Base-by-base conservation (phyloP, 2,797 vertebrate species). In the Zalophus californianus region DNA sequence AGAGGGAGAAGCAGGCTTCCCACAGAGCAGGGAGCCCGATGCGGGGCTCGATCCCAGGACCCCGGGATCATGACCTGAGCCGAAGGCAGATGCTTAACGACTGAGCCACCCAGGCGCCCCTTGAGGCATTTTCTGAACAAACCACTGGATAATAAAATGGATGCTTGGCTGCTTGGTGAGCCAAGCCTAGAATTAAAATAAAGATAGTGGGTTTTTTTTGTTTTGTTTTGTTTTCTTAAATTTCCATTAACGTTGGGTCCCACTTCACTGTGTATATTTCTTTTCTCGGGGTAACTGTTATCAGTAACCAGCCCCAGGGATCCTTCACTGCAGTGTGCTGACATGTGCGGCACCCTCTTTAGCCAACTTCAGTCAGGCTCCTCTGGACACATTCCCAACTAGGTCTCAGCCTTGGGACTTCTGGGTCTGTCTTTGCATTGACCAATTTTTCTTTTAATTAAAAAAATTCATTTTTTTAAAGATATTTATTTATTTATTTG, bases 261-360 rank as follows among this genome's bases (percentile, higher is more conserved):
- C 14, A 18, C 21, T 27, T 48, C 16, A 1, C 9, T 9, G 77
- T 66, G n/a, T 23, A 0, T 32, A 16, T 25, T 54, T 58, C n/a
- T 4, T 68, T 10, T 60, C 21, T 79, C 72, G 68, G n/a, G 23
- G 20, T 5, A 16, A 23, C 56, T 38, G 44, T 44, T 23, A 2
- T 20, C 16, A 29, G 21, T 21, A 6, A n/a, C 35, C 1, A 3
- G 18, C 52, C 13, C n/a, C n/a, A 5, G n/a, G 32, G 32, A 32
- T 23, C 35, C 13, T 6, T 11, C 20, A 0, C 38, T 0, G 21
- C 27, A 8, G 8, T 3, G 12, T 1, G 12, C 15, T 44, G 41
- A 25, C 20, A 7, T 18, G 12, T 29, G 35, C 21, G 3, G 35
- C 4, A 66, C 38, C 60, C 83, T 83, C 16, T 60, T 6, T 41